Evolutionary conservation across 2,797 vertebrate species (phyloP).

Genomic region (Ara ararauna): DNA sequence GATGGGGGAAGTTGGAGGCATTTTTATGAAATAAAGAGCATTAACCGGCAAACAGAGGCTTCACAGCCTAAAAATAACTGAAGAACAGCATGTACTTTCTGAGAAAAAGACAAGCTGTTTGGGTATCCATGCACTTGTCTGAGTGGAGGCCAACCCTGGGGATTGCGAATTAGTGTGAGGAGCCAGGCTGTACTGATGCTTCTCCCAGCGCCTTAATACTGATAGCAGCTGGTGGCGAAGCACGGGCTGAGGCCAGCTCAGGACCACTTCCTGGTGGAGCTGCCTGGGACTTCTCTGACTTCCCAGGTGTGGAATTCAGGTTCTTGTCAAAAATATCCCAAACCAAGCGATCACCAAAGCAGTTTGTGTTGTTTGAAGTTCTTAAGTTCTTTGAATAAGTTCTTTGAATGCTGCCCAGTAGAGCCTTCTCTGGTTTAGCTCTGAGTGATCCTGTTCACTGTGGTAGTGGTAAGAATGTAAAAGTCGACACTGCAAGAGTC

Average conservation of each 20-base stretch:
- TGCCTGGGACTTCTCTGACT: background rate
- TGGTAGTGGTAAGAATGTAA: background rate
- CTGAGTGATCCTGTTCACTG: background rate
- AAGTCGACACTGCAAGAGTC: background rate
- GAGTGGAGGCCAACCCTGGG: accelerated
- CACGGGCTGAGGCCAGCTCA: background rate
- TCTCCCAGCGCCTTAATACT: background rate
- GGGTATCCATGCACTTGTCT: background rate
- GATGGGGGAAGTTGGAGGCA: background rate
- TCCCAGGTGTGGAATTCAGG: background rate
- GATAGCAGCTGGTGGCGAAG: background rate
- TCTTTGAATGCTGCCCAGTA: background rate
- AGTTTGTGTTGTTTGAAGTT: background rate
- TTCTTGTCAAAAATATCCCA: background rate
- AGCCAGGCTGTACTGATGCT: background rate
- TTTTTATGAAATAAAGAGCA: background rate
- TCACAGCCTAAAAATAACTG: background rate
- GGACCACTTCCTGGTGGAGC: background rate
- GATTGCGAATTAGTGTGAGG: accelerated
- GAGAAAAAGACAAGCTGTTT: background rate
- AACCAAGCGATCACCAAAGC: background rate
- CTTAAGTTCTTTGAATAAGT: background rate
- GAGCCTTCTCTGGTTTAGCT: background rate
- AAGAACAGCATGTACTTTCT: background rate
- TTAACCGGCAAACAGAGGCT: background rate